phyloP scores from a whole-genome alignment of 2,888 invertebrate genomes.

The Ennomos erosarius region DNA sequence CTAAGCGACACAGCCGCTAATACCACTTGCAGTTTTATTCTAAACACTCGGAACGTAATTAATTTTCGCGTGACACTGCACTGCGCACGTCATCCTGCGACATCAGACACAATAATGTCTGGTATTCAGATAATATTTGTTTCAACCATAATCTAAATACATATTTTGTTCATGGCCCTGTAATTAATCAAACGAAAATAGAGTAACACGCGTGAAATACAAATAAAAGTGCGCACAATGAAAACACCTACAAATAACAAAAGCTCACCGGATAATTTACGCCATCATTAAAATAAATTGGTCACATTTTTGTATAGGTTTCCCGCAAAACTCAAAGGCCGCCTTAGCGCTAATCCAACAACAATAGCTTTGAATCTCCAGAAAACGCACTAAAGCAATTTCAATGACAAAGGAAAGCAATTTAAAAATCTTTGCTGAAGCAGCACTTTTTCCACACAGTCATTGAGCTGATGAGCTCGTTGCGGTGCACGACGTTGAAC shows the following conservation, averaged over 20 bases:
- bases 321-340: slow-evolving; percentile 20
- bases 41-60: too few species aligned
- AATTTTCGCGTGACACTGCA: too few species aligned
- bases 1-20: too few species aligned
- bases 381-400: slow-evolving; percentile 52
- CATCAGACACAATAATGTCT: too few species aligned
- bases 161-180: too few species aligned
- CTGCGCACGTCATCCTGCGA: too few species aligned
- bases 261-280: slow-evolving; percentile 14
- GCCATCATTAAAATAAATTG: slow-evolving; percentile 26
- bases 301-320: slow-evolving; percentile 22
- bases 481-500: slow-evolving; percentile 27
- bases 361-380: slow-evolving; percentile 44
- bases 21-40: too few species aligned
- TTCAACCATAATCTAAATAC: too few species aligned
- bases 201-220: too few species aligned
- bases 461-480: slow-evolving; percentile 59
- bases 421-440: slow-evolving; percentile 56
- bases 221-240: too few species aligned
- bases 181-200: too few species aligned
- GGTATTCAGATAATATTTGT: too few species aligned
- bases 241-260: neutral
- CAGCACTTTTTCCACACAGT: slow-evolving; percentile 51
- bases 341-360: slow-evolving; percentile 41
- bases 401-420: slow-evolving; percentile 63